Evolutionary conservation across 2,888 invertebrate genomes (phyloP), one percentile per base, ranked within the genome.

Genomic region (Parascotia fuliginaria): DNA sequence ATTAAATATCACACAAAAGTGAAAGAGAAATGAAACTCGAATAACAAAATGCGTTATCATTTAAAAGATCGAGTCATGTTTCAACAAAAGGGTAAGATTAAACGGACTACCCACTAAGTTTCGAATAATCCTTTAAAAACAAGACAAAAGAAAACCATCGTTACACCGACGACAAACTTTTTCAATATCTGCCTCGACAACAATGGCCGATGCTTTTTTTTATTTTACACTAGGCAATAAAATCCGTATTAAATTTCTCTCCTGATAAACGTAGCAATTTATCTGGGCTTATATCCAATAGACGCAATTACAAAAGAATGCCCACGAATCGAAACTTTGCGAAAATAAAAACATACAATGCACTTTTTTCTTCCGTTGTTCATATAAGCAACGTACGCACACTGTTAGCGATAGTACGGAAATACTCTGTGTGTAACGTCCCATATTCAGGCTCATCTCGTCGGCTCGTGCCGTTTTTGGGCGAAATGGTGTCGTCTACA

Each of bases 361-460:
- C 87, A 89, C 83, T 90, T 87, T 87, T 88, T 77, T 76, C 78
- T 76, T 77, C 71, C 61, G 61, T 60, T 71, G 76, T 77, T 80
- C 74, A 73, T 62, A 39, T 75, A 76, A 79, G 77, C 70, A 74
- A 65, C 72, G 67, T 82, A 86, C 85, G 79, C 85, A 85, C 80
- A 85, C 83, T 81, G 73, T 65, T 76, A 74, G 61, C 79, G 81
- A 75, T 75, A 80, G 83, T 83, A 91, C 89, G 85, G 85, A 90
- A 91, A 90, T 90, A 91, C 84, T 83, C 83, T 73, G 79, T 82
- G 81, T 83, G 82, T 85, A 80, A 73, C 86, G 87, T 87, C 80
- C 89, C 84, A 88, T 89, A 90, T 88, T 86, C 85, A 72, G 76
- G 83, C 85, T 84, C 84, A 83, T 87, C 86, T 86, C 79, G 76